Evolutionary conservation across 2,888 invertebrate genomes (phyloP), one percentile per base, ranked within the genome.

Genomic region (Pachydiplax longipennis): DNA sequence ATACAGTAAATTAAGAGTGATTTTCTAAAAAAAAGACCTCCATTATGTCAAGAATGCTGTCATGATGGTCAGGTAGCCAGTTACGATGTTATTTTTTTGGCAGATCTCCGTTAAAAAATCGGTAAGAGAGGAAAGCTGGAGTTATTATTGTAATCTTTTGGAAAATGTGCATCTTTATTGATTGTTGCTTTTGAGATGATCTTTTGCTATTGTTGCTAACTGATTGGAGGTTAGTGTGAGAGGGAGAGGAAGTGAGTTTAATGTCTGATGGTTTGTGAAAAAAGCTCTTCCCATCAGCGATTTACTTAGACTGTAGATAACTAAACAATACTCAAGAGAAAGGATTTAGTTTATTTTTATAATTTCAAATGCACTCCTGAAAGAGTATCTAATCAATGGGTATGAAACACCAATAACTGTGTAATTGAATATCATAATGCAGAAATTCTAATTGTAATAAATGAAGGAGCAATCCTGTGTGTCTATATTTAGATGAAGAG

Each of bases 1-100:
- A 58, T 87, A 87, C 65, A 58, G 61, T 87, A 87, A 87, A 87
- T 87, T 87, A 61, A 87, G 37, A 87, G 87, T 87, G 87, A 87
- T 87, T 87, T 87, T 87, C 61, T 31, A 73, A 53, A 83, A 18
- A 53, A 53, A 18, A 18, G 1, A 87, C n/a, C 61, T 58, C 61
- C 87, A 65, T 35, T 10, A 31, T 87, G 87, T 40, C 61, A 40
- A 61, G 40, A 58, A 87, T 37, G 87, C 87, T 87, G 87, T 22
- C n/a, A 37, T 58, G 37, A 87, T 87, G 87, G 35, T n/a, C 37
- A 37, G 61, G 61, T 87, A 58, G 58, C 58, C 61, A 87, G 87
- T 61, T 87, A 15, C 61, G 53, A 61, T 87, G 87, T 61, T 87
- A 87, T 61, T n/a, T 87, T 37, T 58, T 87, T 37, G 61, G 61